Conservation (phyloP, 2,888 invertebrate genomes). For the Melieria omissa region DNA sequence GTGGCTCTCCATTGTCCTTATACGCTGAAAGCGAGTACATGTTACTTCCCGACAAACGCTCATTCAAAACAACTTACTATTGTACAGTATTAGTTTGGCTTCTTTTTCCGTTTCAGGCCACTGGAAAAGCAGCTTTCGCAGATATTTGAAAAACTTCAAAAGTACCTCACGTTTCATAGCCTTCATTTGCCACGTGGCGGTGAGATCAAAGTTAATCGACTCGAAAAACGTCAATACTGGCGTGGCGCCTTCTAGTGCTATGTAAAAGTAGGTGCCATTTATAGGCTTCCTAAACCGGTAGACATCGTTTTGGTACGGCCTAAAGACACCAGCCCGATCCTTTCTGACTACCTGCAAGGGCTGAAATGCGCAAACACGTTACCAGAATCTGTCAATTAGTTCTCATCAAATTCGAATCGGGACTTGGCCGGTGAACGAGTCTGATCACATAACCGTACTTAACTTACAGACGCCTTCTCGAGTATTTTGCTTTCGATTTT, state of each 20-base stretch:
- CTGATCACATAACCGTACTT: not conserved
- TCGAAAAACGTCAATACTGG: constrained; percentile 62
- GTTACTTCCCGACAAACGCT: not conserved
- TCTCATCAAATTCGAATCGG: no score
- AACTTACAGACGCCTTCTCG: constrained; percentile 48
- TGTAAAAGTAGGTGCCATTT: constrained; percentile 53
- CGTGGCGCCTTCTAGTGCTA: constrained; percentile 62
- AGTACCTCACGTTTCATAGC: constrained; percentile 59
- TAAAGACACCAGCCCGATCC: constrained; percentile 58
- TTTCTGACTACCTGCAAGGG: constrained; percentile 50
- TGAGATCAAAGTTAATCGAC: constrained; percentile 48
- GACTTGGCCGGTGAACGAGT: no score
- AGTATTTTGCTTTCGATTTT: constrained; percentile 52
- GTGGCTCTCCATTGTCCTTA: constrained; percentile 17
- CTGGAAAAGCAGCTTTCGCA: constrained; percentile 49
- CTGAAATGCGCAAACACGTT: constrained; percentile 37
- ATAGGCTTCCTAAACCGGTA: constrained; percentile 53
- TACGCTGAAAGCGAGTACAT: not conserved
- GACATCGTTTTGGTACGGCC: constrained; percentile 58
- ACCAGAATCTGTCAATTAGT: no score
- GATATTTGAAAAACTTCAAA: constrained; percentile 56
- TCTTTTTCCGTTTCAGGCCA: constrained; percentile 57
- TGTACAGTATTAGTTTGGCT: constrained; percentile 56
- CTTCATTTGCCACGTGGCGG: constrained; percentile 56
- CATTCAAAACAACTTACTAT: constrained; percentile 45